Percentiles rank a stretch among this genome's conserved stretches.
phyloP scores from a whole-genome alignment of 1,140 invertebrate genomes.

The Lucilia sericata region DNA sequence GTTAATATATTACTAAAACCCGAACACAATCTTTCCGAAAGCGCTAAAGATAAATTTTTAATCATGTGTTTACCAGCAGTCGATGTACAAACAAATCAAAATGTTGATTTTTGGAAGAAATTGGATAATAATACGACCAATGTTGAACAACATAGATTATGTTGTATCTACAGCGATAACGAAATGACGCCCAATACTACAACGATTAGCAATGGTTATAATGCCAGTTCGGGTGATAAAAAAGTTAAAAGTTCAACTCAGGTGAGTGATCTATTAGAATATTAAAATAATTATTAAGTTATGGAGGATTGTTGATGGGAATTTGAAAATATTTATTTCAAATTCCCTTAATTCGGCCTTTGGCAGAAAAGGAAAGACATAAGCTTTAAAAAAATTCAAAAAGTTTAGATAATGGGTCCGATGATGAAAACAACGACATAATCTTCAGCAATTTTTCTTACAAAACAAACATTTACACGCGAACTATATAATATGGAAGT shows the following conservation, averaged over 20 bases:
- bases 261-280: background rate
- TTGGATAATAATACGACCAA: constrained; percentile 48
- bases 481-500: too few species aligned
- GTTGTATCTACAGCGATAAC: constrained; percentile 50
- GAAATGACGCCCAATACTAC: constrained; percentile 22
- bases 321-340: too few species aligned
- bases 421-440: too few species aligned
- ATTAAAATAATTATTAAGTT: background rate
- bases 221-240: background rate
- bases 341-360: too few species aligned
- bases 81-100: constrained; percentile 45
- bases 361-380: too few species aligned
- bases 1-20: constrained; percentile 61
- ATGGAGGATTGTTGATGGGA: too few species aligned
- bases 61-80: constrained; percentile 56
- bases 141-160: constrained; percentile 60
- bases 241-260: background rate
- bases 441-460: too few species aligned
- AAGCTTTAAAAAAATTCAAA: too few species aligned
- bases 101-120: constrained; percentile 56
- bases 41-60: constrained; percentile 63
- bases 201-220: constrained; percentile 6
- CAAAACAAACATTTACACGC: too few species aligned
- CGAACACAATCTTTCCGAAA: constrained; percentile 53
- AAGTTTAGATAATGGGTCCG: too few species aligned